These are phyloP conservation scores for Stenchaetothrips biformis DNA, from an alignment of 2,888 invertebrate species.

Conservation along the genomic window DNA sequence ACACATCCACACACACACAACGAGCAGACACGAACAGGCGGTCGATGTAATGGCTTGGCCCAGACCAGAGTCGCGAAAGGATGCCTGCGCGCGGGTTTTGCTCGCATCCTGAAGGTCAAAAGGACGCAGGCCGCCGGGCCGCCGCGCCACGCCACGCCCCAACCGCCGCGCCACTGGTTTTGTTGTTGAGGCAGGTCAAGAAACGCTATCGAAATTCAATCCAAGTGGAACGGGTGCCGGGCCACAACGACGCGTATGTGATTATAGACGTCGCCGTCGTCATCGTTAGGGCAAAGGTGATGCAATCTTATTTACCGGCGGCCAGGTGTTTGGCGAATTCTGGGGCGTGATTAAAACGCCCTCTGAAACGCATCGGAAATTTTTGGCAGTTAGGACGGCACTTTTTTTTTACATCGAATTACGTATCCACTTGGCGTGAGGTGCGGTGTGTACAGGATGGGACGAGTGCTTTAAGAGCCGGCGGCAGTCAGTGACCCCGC, in stretches of 20 bases:
- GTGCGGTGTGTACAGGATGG: no score
- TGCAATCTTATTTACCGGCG: no score
- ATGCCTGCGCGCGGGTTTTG: neutral
- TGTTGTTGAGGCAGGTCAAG: constrained; percentile 16
- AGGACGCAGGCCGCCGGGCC: neutral
- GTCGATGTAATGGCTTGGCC: neutral
- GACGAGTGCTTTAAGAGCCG: no score
- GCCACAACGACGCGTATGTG: no score
- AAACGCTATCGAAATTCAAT: neutral
- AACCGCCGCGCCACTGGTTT: neutral
- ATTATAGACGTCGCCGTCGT: no score
- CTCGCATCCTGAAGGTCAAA: constrained; percentile 18
- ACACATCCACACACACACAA: neutral
- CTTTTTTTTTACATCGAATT: no score
- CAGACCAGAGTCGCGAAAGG: neutral
- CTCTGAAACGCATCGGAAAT: neutral
- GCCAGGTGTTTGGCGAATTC: no score
- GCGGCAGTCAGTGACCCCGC: no score
- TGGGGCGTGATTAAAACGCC: neutral
- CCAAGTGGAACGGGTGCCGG: neutral
- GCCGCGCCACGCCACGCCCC: neutral
- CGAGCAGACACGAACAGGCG: neutral
- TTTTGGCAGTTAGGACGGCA: neutral
- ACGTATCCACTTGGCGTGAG: no score
- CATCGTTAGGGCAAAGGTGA: no score